phyloP scores from a whole-genome alignment of 2,113 vertebrate genomes.

The Python bivittatus region DNA sequence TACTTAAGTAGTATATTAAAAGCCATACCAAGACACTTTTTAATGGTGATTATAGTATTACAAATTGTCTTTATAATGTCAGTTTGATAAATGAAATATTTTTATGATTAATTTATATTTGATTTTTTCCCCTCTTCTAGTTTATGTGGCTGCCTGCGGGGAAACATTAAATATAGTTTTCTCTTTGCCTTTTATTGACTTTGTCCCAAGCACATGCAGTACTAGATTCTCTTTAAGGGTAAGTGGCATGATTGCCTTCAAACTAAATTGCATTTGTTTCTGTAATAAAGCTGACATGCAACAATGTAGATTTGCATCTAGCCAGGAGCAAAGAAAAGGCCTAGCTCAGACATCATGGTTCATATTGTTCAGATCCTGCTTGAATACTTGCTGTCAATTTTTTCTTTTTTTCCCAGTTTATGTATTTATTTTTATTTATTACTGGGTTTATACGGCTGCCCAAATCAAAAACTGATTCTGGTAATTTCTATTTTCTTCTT shows the following conservation, averaged over 20 bases:
- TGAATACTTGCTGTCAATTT: neutral
- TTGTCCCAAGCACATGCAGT: conserved; percentile 91
- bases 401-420: neutral
- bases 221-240: conserved; percentile 91
- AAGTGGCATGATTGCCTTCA: conserved; percentile 33
- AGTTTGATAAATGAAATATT: conserved; percentile 5
- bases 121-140: conserved; percentile 69
- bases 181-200: conserved; percentile 94
- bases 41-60: neutral
- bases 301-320: neutral
- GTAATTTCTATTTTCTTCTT: neutral
- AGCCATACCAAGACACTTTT: neutral
- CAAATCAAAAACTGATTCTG: neutral
- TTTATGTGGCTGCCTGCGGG: conserved; percentile 97
- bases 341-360: neutral
- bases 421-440: neutral
- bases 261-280: neutral
- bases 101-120: conserved; percentile 9
- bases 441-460: neutral
- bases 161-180: conserved; percentile 96
- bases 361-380: neutral
- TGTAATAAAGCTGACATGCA: neutral
- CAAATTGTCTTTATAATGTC: conserved; percentile 23
- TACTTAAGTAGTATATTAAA: neutral
- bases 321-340: neutral